Evolutionary conservation across 2,113 vertebrate genomes (phyloP).

Genomic region (Eubucco bourcierii): DNA sequence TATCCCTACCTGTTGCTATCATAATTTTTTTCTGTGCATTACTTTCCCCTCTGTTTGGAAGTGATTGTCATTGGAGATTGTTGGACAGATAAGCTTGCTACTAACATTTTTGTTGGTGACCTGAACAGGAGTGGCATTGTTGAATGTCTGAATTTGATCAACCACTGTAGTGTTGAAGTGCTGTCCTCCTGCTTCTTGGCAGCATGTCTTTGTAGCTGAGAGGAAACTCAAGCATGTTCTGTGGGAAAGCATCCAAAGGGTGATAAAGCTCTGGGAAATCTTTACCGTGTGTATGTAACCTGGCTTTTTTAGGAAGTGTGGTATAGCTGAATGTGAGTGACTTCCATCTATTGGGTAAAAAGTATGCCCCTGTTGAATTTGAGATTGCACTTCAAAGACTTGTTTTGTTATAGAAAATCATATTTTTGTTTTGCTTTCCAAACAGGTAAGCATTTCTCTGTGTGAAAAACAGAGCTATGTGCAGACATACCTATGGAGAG

Average conservation of each 20-base stretch:
- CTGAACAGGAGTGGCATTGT: neutral
- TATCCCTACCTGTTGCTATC: neutral
- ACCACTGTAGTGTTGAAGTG: neutral
- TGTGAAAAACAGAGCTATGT: neutral
- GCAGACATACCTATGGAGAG: neutral
- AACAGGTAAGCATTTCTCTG: neutral
- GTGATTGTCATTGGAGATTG: accelerated
- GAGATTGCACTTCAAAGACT: neutral
- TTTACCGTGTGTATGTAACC: neutral
- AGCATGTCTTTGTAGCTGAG: neutral
- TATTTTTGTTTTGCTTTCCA: neutral
- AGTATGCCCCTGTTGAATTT: neutral
- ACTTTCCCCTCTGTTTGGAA: neutral
- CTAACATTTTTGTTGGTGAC: neutral
- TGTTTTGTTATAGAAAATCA: neutral
- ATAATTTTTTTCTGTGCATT: neutral
- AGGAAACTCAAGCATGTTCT: neutral
- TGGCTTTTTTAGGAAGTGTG: neutral
- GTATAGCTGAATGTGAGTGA: neutral
- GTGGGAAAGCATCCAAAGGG: neutral
- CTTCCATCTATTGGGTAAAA: neutral
- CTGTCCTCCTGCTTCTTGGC: neutral
- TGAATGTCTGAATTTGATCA: neutral
- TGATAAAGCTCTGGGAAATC: neutral
- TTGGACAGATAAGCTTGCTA: neutral